Base-by-base conservation (phyloP, 2,113 vertebrate species). In the Typhlomys cinereus region DNA sequence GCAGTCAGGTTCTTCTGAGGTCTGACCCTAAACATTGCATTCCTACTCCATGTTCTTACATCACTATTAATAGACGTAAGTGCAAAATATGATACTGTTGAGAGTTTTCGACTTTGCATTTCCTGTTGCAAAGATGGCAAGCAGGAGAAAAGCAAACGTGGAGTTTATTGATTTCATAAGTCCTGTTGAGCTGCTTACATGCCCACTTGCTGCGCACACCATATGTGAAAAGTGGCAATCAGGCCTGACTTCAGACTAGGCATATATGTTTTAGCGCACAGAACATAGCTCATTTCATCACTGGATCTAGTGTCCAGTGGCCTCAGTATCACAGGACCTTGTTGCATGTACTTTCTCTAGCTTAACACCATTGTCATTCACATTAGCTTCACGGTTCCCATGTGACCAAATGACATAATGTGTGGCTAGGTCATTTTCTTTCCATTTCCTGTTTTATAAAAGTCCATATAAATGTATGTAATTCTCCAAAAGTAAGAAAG, bases 401-500 rank as follows among this genome's bases (percentile, higher is more conserved):
- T 64, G 34, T 66, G 71, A 85, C 54, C 75, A 71, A 89, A 62
- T 57, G 41, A 14, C 27, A 54, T 71, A 73, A 85, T 48, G 79
- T 74, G 41, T 69, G 52, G 17, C 57, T 52, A 9, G 27, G 64
- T 80, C 54, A 73, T 52, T 95, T 96, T 87, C 34, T 89, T 91
- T 85, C 11, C 61, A 71, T 23, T 25, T 91, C 13, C 17, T 74
- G 21, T 52, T 86, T 83, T 85, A 54, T 67, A 79, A 90, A 83
- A 50, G 85, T 85, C 39, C 34, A 64, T 66, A 34, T 50, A 79
- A 83, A 83, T 61, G 44, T 50, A 62, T 15, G 54, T 23, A 39
- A 70, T 61, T 39, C 66, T 44, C 74, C 48, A 78, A 62, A 9
- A 76, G 81, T 7, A 73, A 92, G 46, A 84, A 89, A 75, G 66